Evolutionary conservation across 2,888 invertebrate species (phyloP), one percentile per base, ranked within the genome.

Genomic region (Agrotis exclamationis): DNA sequence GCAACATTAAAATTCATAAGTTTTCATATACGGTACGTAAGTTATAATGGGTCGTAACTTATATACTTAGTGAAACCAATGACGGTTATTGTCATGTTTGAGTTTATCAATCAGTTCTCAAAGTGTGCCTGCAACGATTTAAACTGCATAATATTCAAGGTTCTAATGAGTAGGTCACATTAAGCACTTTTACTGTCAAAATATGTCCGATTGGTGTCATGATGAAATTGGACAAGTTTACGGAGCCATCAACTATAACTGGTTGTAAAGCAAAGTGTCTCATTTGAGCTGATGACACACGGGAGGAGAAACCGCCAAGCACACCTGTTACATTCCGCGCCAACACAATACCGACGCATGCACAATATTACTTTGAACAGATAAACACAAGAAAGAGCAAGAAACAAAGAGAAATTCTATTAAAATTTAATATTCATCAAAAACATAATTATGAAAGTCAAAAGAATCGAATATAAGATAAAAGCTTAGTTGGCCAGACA

Each of bases 161-260:
- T 76, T 78, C 63, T 76, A 74, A 78, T 83, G 63, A 80, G 76
- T 66, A 66, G 65, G 63, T 63, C 72, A 74, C 4, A 24, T 53
- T 58, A 58, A 75, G 73, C 65, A 66, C 82, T 83, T 87, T 85
- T 83, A 80, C 67, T 84, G 82, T 85, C 85, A 82, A 85, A 87
- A 86, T 86, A 82, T 84, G 80, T 87, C 77, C 82, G 89, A 90
- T 89, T 89, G 84, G 85, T 90, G 90, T 87, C 89, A 85, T 83
- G 85, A 87, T 87, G 86, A 87, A 88, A 89, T 81, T 87, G 85
- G 82, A 83, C 86, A 88, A 87, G 85, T 91, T 87, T 89, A 88
- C 85, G 86, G 79, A 88, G 86, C 82, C 76, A 87, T 88, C 83
- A 87, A 87, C 66, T 85, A 87, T 85, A 92, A 91, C 89, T 88